Evolutionary conservation across 2,113 vertebrate species (phyloP).

Genomic region (Megalops atlanticus): DNA sequence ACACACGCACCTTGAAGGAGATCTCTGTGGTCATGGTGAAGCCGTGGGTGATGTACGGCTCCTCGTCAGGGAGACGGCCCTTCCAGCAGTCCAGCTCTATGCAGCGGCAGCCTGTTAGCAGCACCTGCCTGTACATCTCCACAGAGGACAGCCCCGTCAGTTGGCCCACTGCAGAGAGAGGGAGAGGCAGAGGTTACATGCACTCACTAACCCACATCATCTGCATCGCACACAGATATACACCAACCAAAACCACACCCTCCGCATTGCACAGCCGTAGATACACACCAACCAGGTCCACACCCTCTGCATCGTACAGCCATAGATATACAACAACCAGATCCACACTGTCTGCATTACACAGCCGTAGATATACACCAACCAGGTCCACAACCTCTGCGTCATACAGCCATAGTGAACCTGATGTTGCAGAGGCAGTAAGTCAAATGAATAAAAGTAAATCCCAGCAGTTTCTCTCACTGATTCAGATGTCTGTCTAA

Average conservation of each 20-base stretch:
- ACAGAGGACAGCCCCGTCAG: slow-evolving; percentile 84
- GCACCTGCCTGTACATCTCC: slow-evolving; percentile 88
- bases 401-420: too few relatives aligned
- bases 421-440: too few relatives aligned
- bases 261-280: too few relatives aligned
- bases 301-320: too few relatives aligned
- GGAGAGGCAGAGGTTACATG: neutral
- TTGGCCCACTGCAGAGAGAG: slow-evolving; percentile 76
- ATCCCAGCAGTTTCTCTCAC: too few relatives aligned
- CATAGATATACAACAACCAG: too few relatives aligned
- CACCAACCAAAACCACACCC: too few relatives aligned
- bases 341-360: neutral
- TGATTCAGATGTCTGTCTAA: too few relatives aligned
- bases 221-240: slow-evolving; percentile 7
- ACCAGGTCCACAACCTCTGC: too few relatives aligned
- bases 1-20: slow-evolving; percentile 73
- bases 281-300: too few relatives aligned
- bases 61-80: slow-evolving; percentile 81
- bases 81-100: slow-evolving; percentile 91
- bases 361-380: slow-evolving; percentile 10
- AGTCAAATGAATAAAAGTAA: too few relatives aligned
- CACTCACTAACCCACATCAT: neutral
- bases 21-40: slow-evolving; percentile 95
- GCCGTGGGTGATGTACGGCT: slow-evolving; percentile 89
- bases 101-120: slow-evolving; percentile 88